Evolutionary conservation across 1,140 invertebrate species (phyloP).

Genomic region (Eufriesea mexicana): DNA sequence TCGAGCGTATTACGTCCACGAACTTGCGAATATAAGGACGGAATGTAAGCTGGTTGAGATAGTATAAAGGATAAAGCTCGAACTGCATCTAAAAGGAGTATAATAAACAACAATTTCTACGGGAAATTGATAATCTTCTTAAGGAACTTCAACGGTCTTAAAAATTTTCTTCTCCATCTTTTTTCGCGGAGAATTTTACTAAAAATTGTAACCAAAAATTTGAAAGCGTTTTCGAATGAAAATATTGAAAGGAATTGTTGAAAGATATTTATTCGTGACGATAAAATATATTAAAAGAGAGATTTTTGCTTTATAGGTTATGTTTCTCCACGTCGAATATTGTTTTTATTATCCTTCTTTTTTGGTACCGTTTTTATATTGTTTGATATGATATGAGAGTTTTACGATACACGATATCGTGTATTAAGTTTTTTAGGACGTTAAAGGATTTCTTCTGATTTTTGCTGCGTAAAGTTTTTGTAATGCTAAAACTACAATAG

Average conservation of each 20-base stretch:
- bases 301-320: too few species aligned
- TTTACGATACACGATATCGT: too few species aligned
- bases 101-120: slow-evolving; percentile 18
- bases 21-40: slow-evolving; percentile 52
- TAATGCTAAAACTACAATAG: too few species aligned
- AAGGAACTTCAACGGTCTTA: neutral
- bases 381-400: too few species aligned
- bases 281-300: neutral
- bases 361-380: neutral
- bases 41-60: slow-evolving; percentile 46
- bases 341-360: neutral
- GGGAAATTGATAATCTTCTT: slow-evolving; percentile 29
- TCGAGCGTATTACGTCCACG: slow-evolving; percentile 56
- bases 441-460: too few species aligned
- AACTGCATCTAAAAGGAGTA: neutral
- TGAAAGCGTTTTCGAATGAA: too few species aligned
- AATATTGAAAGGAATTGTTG: too few species aligned
- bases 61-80: slow-evolving; percentile 10
- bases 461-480: too few species aligned
- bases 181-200: neutral
- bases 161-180: neutral
- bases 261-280: neutral
- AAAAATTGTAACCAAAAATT: too few species aligned
- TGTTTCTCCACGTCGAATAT: too few species aligned
- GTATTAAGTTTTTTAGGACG: too few species aligned